phyloP scores from a whole-genome alignment of 2,797 vertebrate species.

The Manis crassicaudata region DNA sequence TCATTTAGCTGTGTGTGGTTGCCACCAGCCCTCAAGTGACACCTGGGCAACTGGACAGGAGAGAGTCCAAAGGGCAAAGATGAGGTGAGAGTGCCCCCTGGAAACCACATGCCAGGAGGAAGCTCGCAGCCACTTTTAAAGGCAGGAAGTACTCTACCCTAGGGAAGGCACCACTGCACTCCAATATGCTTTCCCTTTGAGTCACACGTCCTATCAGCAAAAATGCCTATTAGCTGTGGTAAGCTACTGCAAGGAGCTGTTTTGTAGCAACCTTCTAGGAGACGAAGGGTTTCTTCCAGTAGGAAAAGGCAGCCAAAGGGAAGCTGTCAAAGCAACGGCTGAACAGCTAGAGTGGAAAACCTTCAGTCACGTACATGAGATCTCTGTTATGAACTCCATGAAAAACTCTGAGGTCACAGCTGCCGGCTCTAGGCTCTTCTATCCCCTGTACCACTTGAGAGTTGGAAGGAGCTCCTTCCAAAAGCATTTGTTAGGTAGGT shows the following conservation, averaged over 20 bases:
- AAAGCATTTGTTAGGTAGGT: background rate
- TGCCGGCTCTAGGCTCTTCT: background rate
- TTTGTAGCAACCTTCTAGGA: conserved; percentile 24
- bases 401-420: background rate
- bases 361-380: background rate
- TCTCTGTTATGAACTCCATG: background rate
- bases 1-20: background rate
- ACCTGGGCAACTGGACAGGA: conserved; percentile 24
- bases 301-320: conserved; percentile 41
- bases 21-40: conserved; percentile 33
- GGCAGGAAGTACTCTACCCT: background rate
- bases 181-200: background rate
- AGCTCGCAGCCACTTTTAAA: conserved; percentile 28
- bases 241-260: background rate
- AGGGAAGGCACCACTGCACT: background rate
- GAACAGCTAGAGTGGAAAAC: background rate
- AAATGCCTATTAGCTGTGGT: background rate
- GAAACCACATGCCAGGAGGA: conserved; percentile 46
- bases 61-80: conserved; percentile 53
- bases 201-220: background rate
- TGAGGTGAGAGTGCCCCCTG: background rate
- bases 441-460: background rate
- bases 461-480: conserved; percentile 22
- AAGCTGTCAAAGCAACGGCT: conserved; percentile 33
- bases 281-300: background rate